A percentile compares a stretch with the other conserved stretches of the same genome.
Evolutionary conservation across 2,888 invertebrate genomes (phyloP).

Genomic region (Vanessa cardui): DNA sequence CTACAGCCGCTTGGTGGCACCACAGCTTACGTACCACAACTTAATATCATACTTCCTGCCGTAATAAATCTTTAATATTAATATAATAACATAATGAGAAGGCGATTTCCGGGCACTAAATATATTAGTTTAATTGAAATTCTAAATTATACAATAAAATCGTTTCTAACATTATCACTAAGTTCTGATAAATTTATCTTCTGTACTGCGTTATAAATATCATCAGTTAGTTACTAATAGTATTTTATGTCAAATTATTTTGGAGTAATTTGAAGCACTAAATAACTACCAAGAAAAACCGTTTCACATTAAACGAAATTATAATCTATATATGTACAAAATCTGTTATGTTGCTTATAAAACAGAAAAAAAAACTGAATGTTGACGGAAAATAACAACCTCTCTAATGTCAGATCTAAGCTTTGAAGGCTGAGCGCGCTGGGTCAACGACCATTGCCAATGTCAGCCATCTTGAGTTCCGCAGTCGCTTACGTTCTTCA

Average conservation of each 20-base stretch:
- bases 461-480: constrained; percentile 83
- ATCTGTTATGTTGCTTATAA: constrained; percentile 24
- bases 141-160: neutral
- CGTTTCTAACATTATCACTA: too few species aligned
- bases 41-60: constrained; percentile 30
- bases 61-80: constrained; percentile 11
- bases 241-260: too few species aligned
- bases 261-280: too few species aligned
- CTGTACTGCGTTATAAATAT: too few species aligned
- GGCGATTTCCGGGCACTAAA: neutral
- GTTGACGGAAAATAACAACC: constrained; percentile 75
- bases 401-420: constrained; percentile 80
- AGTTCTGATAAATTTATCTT: too few species aligned
- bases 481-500: constrained; percentile 81
- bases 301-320: constrained; percentile 3
- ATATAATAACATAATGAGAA: neutral
- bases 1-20: constrained; percentile 62
- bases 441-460: constrained; percentile 82
- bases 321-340: constrained; percentile 16
- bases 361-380: constrained; percentile 54
- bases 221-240: neutral
- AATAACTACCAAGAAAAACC: neutral
- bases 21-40: constrained; percentile 44
- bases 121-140: neutral
- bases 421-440: constrained; percentile 79